Base-by-base conservation (phyloP, 1,140 invertebrate species). In the Pseudomyrmex cubaensis region DNA sequence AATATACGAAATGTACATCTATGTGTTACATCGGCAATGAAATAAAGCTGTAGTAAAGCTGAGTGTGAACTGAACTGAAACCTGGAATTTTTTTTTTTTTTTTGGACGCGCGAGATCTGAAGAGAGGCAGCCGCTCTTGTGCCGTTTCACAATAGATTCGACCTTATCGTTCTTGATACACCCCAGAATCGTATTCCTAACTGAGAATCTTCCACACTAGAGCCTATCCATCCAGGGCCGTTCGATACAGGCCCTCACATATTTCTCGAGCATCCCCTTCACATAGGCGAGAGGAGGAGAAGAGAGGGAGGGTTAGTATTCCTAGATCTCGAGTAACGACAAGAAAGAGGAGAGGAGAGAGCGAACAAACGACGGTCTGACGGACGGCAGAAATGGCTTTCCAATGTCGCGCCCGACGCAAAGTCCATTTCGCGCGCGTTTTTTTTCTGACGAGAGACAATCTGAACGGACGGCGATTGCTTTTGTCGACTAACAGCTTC, bases 341-440 rank as follows among this genome's bases (percentile, higher is more conserved):
- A 63, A 82, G 70, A 82, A 77, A 56, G 75, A 56, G 44, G 84
- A n/a, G 15, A 46, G n/a, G 66, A 54, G 66, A 54, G 52, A 10
- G 17, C 66, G 48, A 66, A 87, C 80, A 87, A 87, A 87, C 74
- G 82, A 78, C 13, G 74, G 74, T 12, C 73, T 69, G 64, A 86
- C 84, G 48, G 80, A 87, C 82, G 74, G 63, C 76, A 52, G 85
- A 87, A 87, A 87, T 87, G 85, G 86, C 48, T 77, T 87, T 87
- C 82, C 86, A 80, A 85, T 86, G 85, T 73, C 59, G 46, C 59
- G 25, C 54, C 67, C 61, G 67, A 67, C 84, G 69, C 61, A 44
- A 35, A 46, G 75, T 69, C 85, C 56, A 86, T 86, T 85, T 56
- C 56, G 84, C 62, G 84, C 62, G 67, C 35, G 35, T 35, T 86